Conservation (phyloP, 2,888 invertebrate species). For the Gymnoscelis rufifasciata region DNA sequence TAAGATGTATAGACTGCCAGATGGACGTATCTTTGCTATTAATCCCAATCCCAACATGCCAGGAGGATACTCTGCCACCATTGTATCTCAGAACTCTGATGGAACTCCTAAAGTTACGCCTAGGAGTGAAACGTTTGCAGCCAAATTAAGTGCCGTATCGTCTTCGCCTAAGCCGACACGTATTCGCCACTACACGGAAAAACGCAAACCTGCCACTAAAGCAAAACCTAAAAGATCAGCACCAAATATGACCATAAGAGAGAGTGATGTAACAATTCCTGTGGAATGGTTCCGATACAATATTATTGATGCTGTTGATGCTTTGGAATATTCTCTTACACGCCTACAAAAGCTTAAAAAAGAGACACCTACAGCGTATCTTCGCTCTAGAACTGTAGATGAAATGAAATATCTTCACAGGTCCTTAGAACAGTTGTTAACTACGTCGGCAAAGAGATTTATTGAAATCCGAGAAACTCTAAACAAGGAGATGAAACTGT, state of each 20-base stretch:
- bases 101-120: constrained; percentile 37
- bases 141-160: constrained; percentile 56
- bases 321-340: constrained; percentile 76
- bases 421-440: constrained; percentile 74
- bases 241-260: constrained; percentile 2
- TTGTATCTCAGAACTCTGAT: constrained; percentile 64
- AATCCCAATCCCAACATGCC: constrained; percentile 72
- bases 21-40: constrained; percentile 73
- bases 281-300: constrained; percentile 81
- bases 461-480: constrained; percentile 77
- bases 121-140: constrained; percentile 59
- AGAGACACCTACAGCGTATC: constrained; percentile 61
- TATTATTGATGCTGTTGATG: constrained; percentile 75
- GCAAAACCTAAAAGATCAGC: constrained; percentile 22
- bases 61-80: constrained; percentile 74
- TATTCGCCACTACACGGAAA: constrained; percentile 6
- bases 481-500: constrained; percentile 74
- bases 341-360: constrained; percentile 74
- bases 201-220: constrained; percentile 24
- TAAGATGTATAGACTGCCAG: constrained; percentile 74
- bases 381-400: constrained; percentile 64
- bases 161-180: constrained; percentile 19
- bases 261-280: constrained; percentile 54
- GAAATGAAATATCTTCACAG: constrained; percentile 77
- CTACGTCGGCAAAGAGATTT: constrained; percentile 74